Percentiles rank a stretch among this genome's conserved stretches.
Conservation (phyloP, 53 echinoderm and acorn worm genomes). For the Echinometra lucunter region DNA sequence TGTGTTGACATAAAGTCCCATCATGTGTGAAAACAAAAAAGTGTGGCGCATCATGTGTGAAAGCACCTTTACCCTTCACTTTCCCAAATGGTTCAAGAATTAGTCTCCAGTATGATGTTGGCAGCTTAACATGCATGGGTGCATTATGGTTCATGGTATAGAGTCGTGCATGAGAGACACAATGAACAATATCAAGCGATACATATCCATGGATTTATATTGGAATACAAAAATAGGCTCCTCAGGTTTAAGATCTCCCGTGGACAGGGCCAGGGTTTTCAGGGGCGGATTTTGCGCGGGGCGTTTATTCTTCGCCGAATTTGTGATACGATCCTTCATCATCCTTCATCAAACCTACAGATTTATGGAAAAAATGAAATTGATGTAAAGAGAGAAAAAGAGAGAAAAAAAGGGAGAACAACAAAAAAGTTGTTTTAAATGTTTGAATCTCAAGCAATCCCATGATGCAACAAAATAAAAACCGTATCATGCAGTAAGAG, state of each 20-base stretch:
- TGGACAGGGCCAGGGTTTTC: constrained; percentile 4
- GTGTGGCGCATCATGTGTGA: too few relatives aligned
- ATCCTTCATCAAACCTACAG: constrained; percentile 87
- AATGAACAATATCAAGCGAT: background rate
- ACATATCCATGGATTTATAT: background rate
- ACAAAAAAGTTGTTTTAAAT: constrained; percentile 49
- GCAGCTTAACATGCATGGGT: constrained; percentile 14
- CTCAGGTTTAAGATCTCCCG: background rate
- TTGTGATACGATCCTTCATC: constrained; percentile 84
- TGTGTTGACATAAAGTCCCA: too few relatives aligned
- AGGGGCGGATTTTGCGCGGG: constrained; percentile 6
- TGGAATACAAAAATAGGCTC: constrained; percentile 41
- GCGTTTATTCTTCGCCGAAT: constrained; percentile 72
- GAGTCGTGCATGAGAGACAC: constrained; percentile 15
- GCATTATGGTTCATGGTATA: background rate
- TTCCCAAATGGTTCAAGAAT: background rate
- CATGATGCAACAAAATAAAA: constrained; percentile 57
- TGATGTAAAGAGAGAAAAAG: constrained; percentile 29
- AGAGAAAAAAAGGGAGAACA: constrained; percentile 9
- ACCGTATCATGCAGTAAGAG: background rate
- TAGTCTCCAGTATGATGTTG: background rate
- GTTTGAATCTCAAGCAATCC: constrained; percentile 35
- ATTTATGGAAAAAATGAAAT: constrained; percentile 38
- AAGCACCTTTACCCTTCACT: background rate
- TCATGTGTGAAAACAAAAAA: too few relatives aligned